These are phyloP conservation scores for Pelodiscus sinensis DNA, from an alignment of 2,113 vertebrate species.

Conservation along the genomic window DNA sequence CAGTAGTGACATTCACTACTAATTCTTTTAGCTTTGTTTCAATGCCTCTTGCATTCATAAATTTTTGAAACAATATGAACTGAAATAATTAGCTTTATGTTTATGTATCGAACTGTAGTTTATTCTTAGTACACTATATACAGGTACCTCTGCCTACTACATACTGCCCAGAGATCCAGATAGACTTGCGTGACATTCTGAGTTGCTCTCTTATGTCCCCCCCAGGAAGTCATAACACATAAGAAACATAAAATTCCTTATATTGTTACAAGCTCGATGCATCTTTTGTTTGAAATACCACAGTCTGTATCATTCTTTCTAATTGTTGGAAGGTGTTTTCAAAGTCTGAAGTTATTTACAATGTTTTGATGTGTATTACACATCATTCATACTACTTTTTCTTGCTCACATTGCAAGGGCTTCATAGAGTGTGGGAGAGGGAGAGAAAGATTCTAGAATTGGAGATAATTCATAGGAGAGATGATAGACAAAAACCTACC, in stretches of 20 bases:
- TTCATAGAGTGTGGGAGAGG: not conserved
- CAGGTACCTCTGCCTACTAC: not conserved
- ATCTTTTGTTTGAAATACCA: not conserved
- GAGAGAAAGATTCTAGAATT: not conserved
- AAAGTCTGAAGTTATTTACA: not conserved
- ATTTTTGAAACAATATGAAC: not conserved
- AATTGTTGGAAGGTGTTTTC: not conserved
- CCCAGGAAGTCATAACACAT: constrained; percentile 1
- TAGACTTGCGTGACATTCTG: not conserved
- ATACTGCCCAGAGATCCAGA: not conserved
- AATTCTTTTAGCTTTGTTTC: constrained; percentile 2
- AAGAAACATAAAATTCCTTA: not conserved
- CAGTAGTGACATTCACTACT: not conserved
- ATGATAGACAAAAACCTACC: not conserved
- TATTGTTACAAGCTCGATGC: not conserved
- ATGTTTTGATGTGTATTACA: not conserved
- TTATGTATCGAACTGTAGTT: not conserved
- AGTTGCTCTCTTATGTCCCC: not conserved
- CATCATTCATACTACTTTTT: not conserved
- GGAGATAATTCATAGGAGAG: constrained; percentile 2
- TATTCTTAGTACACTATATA: not conserved
- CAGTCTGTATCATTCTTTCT: not conserved
- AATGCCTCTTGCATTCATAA: not conserved
- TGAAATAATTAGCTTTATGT: not conserved
- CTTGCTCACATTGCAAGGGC: not conserved